Evolutionary conservation across 2,797 vertebrate species (phyloP).

Genomic region (Neosalanx taihuensis): DNA sequence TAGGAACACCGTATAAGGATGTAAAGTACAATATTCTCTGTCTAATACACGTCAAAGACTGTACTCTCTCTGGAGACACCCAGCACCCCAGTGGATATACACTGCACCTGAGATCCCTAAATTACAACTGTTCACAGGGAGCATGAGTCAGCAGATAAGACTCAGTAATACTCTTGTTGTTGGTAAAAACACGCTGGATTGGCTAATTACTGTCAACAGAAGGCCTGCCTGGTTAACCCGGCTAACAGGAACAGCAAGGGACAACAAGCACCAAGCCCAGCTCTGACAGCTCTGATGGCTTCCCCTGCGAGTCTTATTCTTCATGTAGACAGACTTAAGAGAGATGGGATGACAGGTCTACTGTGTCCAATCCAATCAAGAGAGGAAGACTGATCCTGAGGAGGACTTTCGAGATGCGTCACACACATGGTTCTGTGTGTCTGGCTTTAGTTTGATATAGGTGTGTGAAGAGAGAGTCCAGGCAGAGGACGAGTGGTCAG

Average conservation of each 20-base stretch:
- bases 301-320: too few species aligned
- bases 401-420: too few species aligned
- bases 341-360: too few species aligned
- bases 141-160: conserved; percentile 7
- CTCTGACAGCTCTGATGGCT: too few species aligned
- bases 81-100: conserved; percentile 7
- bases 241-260: neutral
- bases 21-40: too few species aligned
- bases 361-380: too few species aligned
- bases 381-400: too few species aligned
- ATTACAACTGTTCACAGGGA: conserved; percentile 45
- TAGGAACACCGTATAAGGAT: too few species aligned
- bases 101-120: conserved; percentile 38
- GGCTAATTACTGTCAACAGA: neutral
- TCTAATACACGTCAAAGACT: conserved; percentile 11
- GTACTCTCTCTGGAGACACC: neutral
- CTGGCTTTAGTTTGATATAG: neutral
- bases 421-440: too few species aligned
- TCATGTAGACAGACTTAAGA: too few species aligned
- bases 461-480: conserved; percentile 1
- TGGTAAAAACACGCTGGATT: neutral
- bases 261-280: neutral
- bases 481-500: conserved; percentile 5
- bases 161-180: conserved; percentile 27
- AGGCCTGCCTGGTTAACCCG: neutral